A percentile compares a stretch with the other conserved stretches of the same genome.
phyloP scores from a whole-genome alignment of 2,888 invertebrate species.

The Chrysodeixis includens region DNA sequence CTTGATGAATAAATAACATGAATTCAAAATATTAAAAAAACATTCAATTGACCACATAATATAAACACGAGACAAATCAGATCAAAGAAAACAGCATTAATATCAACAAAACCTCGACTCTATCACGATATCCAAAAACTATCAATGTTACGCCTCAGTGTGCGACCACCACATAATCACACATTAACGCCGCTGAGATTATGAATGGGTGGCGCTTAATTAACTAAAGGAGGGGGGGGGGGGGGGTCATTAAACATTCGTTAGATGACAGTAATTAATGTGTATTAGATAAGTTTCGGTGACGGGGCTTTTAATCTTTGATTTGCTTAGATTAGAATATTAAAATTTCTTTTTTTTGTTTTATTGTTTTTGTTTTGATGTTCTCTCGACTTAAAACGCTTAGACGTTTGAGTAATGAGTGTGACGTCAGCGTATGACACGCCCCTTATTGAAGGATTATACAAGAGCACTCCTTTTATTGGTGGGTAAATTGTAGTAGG shows the following conservation, averaged over 20 bases:
- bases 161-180: conserved; percentile 35
- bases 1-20: too few relatives aligned
- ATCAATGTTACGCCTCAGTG: conserved; percentile 22
- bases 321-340: conserved; percentile 24
- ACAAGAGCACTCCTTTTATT: too few relatives aligned
- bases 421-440: too few relatives aligned
- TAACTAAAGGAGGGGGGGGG: conserved; percentile 26
- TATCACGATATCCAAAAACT: neutral
- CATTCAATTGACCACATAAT: too few relatives aligned
- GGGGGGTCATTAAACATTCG: conserved; percentile 43
- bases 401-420: too few relatives aligned
- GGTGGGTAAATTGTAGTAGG: too few relatives aligned
- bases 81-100: too few relatives aligned
- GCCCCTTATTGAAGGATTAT: too few relatives aligned
- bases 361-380: neutral
- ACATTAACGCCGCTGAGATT: conserved; percentile 46
- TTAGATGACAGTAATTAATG: conserved; percentile 43
- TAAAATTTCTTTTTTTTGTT: neutral
- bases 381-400: too few relatives aligned
- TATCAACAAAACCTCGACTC: too few relatives aligned
- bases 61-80: too few relatives aligned
- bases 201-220: conserved; percentile 50
- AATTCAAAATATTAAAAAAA: too few relatives aligned
- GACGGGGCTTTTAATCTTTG: conserved; percentile 30
- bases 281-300: conserved; percentile 15